A percentile compares a stretch with the other conserved stretches of the same genome.
Conservation (phyloP, 2,113 vertebrate genomes). For the Oreocharis arfaki region DNA sequence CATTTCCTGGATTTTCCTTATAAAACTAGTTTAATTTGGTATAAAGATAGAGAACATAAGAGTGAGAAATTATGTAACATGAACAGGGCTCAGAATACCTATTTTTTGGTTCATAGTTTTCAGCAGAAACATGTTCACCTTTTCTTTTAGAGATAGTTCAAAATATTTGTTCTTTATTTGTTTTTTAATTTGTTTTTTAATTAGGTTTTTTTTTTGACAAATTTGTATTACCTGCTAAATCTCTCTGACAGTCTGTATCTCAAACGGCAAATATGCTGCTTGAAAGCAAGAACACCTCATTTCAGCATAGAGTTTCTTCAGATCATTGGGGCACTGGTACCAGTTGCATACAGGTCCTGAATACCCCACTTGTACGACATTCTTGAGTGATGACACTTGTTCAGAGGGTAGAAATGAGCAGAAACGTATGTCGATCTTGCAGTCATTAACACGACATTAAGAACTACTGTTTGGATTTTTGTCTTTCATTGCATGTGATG, state of each 20-base stretch:
- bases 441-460: neutral
- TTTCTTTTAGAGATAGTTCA: neutral
- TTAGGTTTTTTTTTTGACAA: rapidly evolving
- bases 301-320: neutral
- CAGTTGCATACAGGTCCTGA: rapidly evolving
- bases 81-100: neutral
- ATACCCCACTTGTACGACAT: neutral
- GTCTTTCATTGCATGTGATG: neutral
- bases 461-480: neutral
- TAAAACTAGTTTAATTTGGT: neutral
- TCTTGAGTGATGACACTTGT: rapidly evolving
- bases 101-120: neutral
- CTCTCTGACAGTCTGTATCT: neutral
- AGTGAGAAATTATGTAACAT: neutral
- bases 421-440: rapidly evolving
- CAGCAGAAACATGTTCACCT: neutral
- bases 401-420: neutral
- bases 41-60: neutral
- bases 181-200: neutral
- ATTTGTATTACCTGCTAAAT: neutral
- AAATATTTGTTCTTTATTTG: neutral
- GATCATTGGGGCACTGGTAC: neutral
- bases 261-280: neutral
- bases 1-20: neutral
- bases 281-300: neutral